A percentile compares a stretch with the other conserved stretches of the same genome.
Conservation (phyloP, 2,113 vertebrate species). For the Myotis lucifugus region DNA sequence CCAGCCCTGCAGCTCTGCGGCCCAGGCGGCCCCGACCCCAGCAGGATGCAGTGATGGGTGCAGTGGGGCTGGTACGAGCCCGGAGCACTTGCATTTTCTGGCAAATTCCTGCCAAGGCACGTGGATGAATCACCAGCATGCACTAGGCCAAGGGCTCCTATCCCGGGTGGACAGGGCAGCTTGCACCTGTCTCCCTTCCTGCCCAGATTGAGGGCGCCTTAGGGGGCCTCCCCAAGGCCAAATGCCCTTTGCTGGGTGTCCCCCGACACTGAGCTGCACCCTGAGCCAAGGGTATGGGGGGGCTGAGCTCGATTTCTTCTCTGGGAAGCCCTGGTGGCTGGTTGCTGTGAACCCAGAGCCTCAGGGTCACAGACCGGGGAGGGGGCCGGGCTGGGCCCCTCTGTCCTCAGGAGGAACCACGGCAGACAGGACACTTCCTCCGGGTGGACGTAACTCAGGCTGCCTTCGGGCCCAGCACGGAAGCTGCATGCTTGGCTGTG, state of each 20-base stretch:
- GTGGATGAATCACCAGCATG: accelerated
- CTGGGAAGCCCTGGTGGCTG: not conserved
- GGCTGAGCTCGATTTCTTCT: not conserved
- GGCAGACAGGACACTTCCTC: not conserved
- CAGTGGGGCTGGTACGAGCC: not conserved
- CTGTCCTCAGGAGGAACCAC: not conserved
- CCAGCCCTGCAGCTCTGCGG: not conserved
- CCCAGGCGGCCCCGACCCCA: accelerated
- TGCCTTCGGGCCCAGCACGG: accelerated
- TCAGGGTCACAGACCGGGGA: not conserved
- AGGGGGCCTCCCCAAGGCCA: not conserved
- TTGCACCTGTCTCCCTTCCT: not conserved
- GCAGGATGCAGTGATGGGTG: not conserved
- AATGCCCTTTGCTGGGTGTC: not conserved
- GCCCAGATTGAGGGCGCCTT: not conserved
- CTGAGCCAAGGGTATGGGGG: not conserved
- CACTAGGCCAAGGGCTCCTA: not conserved
- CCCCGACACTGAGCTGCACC: not conserved
- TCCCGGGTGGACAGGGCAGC: not conserved
- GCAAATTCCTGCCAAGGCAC: not conserved
- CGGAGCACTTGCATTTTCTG: not conserved
- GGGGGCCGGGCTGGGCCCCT: not conserved
- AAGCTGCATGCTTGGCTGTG: accelerated
- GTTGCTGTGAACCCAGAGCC: not conserved
- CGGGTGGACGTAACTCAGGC: accelerated